Percentiles rank a stretch among this genome's conserved stretches.
These are phyloP conservation scores for Progne subis DNA, from an alignment of 2,113 vertebrate species.

Conservation along the genomic window DNA sequence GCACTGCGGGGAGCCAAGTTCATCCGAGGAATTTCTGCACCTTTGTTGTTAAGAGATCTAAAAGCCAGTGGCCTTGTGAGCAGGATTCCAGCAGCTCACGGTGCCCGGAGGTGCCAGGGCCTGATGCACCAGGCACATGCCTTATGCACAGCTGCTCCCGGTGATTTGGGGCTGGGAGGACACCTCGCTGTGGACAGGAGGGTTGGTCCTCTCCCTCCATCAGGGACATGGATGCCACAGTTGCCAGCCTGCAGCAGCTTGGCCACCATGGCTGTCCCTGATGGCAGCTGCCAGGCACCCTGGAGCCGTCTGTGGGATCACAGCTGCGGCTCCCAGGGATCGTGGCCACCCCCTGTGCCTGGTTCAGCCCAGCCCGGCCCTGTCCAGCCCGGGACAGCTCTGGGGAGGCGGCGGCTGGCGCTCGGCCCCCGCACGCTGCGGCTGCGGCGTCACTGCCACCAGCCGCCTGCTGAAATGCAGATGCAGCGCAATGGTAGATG, in stretches of 20 bases:
- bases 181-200: background rate
- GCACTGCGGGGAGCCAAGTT: fast-evolving
- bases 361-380: fast-evolving
- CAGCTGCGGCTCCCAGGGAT: fast-evolving
- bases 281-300: fast-evolving
- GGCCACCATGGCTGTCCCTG: background rate
- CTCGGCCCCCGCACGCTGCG: background rate
- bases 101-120: fast-evolving
- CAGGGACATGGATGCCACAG: background rate
- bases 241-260: background rate
- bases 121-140: background rate
- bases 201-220: background rate
- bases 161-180: background rate
- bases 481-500: conserved; percentile 2
- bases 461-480: conserved; percentile 44
- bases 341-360: fast-evolving
- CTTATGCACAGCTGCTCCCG: fast-evolving
- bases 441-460: background rate
- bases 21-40: background rate
- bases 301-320: background rate
- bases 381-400: background rate
- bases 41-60: fast-evolving
- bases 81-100: fast-evolving
- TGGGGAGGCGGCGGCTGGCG: fast-evolving
- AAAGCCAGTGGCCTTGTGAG: background rate